Evolutionary conservation across 1,140 invertebrate genomes (phyloP).

Genomic region (Colletes latitarsis): DNA sequence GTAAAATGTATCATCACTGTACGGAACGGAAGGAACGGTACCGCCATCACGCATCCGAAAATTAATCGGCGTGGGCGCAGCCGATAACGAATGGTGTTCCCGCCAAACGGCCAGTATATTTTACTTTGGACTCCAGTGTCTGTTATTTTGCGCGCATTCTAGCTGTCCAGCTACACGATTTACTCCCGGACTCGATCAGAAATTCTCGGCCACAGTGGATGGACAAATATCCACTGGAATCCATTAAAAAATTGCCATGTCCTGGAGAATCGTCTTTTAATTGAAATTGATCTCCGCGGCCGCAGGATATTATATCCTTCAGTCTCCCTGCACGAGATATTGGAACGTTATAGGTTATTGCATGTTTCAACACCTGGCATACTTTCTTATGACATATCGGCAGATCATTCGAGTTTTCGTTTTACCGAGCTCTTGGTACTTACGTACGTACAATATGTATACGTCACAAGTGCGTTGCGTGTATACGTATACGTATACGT

Average conservation of each 20-base stretch:
- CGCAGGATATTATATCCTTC: constrained; percentile 24
- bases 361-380: constrained; percentile 19
- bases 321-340: not conserved
- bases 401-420: not conserved
- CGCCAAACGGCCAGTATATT: constrained; percentile 73
- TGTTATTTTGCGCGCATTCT: constrained; percentile 71
- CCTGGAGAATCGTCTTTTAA: constrained; percentile 28
- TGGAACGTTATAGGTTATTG: not conserved
- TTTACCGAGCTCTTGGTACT: not conserved
- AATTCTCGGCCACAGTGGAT: constrained; percentile 52
- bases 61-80: constrained; percentile 74
- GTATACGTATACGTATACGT: not conserved
- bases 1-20: constrained; percentile 69
- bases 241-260: constrained; percentile 63
- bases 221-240: constrained; percentile 60
- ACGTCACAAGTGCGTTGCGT: not conserved
- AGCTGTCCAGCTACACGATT: constrained; percentile 65
- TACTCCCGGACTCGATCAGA: constrained; percentile 64
- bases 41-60: constrained; percentile 70
- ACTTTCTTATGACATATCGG: constrained; percentile 2
- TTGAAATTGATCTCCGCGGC: constrained; percentile 34
- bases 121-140: constrained; percentile 71
- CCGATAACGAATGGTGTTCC: constrained; percentile 73
- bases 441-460: not conserved
- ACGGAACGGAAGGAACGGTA: constrained; percentile 56